Conservation (phyloP, 1,140 invertebrate species). For the Delia radicum region DNA sequence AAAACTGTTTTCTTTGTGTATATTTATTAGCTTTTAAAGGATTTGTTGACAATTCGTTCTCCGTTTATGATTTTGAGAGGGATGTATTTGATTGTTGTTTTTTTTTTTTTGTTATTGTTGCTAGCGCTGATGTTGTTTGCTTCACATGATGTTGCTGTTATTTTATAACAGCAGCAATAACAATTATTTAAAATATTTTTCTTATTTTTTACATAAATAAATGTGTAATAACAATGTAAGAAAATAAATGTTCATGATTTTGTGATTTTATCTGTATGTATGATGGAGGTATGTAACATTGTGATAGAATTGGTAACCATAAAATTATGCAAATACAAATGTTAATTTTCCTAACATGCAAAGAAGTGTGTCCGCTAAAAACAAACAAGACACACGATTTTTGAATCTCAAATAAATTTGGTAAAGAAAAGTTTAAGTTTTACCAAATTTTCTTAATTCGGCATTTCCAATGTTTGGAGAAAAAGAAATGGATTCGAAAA, state of each 20-base stretch:
- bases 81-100: background rate
- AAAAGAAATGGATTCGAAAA: too few species aligned
- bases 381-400: too few species aligned
- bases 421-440: too few species aligned
- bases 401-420: too few species aligned
- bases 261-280: background rate
- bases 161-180: background rate
- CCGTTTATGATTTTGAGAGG: background rate
- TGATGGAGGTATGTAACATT: background rate
- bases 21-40: slow-evolving; percentile 2
- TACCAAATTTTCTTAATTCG: too few species aligned
- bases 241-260: too few species aligned
- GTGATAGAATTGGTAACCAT: background rate
- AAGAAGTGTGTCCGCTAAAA: background rate
- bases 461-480: too few species aligned
- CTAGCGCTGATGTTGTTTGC: background rate
- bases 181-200: background rate
- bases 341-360: background rate
- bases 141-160: too few species aligned
- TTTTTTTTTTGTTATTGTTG: background rate
- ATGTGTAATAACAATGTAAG: too few species aligned
- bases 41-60: background rate
- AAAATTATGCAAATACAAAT: slow-evolving; percentile 13
- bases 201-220: background rate
- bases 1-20: too few species aligned